Conservation (phyloP, 2,888 invertebrate genomes). For the Trissolcus brochymenae region DNA sequence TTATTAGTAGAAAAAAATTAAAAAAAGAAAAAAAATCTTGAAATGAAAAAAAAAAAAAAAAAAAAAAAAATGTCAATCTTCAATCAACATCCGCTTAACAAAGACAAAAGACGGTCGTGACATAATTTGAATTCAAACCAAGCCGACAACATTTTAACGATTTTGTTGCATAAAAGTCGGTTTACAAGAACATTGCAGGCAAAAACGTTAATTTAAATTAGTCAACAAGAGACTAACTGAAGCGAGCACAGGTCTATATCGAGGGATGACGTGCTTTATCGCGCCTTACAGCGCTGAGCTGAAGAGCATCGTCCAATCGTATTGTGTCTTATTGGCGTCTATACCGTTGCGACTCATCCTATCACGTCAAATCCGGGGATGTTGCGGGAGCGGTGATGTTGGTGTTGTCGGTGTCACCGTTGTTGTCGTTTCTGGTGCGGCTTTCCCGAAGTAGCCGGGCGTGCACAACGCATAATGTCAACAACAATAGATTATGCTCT, state of each 20-base stretch:
- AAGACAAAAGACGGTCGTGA: too few relatives aligned
- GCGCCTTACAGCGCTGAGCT: constrained; percentile 12
- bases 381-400: constrained; percentile 49
- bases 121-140: too few relatives aligned
- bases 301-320: constrained; percentile 22
- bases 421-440: constrained; percentile 69
- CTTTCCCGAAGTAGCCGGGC: constrained; percentile 60
- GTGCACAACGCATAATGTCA: constrained; percentile 75
- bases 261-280: constrained; percentile 41
- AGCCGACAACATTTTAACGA: not conserved
- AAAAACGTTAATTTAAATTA: not conserved
- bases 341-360: constrained; percentile 35
- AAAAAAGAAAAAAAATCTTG: not conserved
- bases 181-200: not conserved
- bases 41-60: too few relatives aligned
- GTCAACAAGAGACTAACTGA: constrained; percentile 1
- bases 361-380: constrained; percentile 30
- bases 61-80: too few relatives aligned
- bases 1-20: not conserved
- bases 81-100: too few relatives aligned
- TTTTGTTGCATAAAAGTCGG: not conserved
- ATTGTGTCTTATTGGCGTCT: constrained; percentile 46
- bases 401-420: constrained; percentile 65
- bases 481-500: constrained; percentile 75
- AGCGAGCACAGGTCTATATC: constrained; percentile 1